These are phyloP conservation scores for Lasioglossum baleicum DNA, from an alignment of 1,140 invertebrate species.

Conservation along the genomic window DNA sequence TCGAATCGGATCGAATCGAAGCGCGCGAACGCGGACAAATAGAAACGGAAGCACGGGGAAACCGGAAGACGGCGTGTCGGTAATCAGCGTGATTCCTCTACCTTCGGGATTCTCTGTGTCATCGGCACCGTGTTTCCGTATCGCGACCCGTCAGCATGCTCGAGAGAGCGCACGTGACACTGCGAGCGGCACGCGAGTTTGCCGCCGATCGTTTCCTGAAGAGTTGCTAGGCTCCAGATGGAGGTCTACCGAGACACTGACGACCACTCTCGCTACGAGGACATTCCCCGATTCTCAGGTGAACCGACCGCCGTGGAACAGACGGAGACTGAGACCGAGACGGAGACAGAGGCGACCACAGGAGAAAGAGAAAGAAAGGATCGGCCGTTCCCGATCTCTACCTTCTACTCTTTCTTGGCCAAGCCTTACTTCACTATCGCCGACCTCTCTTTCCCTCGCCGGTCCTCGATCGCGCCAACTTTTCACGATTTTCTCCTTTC, in stretches of 20 bases:
- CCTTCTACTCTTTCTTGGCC: conserved; percentile 35
- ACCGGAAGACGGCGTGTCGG: not conserved
- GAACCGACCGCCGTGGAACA: conserved; percentile 29
- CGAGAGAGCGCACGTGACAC: conserved; percentile 26
- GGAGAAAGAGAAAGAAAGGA: conserved; percentile 34
- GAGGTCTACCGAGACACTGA: conserved; percentile 68
- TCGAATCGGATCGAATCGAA: no score
- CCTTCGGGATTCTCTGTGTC: not conserved
- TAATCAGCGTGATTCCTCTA: not conserved
- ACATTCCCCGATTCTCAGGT: conserved; percentile 68
- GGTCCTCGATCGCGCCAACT: not conserved
- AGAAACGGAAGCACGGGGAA: not conserved
- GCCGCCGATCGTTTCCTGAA: conserved; percentile 37
- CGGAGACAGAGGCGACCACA: not conserved
- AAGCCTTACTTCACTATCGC: not conserved
- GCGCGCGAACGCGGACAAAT: not conserved
- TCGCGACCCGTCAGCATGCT: not conserved
- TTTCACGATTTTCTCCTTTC: conserved; percentile 61
- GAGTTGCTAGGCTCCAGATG: conserved; percentile 55
- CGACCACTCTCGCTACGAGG: conserved; percentile 60
- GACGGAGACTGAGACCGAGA: no score
- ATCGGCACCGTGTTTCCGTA: not conserved
- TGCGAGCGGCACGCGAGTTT: conserved; percentile 17
- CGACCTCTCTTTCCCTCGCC: not conserved
- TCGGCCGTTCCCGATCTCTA: conserved; percentile 38